Evolutionary conservation across 2,113 vertebrate species (phyloP).

Genomic region (Ptychochromis oligacanthus): DNA sequence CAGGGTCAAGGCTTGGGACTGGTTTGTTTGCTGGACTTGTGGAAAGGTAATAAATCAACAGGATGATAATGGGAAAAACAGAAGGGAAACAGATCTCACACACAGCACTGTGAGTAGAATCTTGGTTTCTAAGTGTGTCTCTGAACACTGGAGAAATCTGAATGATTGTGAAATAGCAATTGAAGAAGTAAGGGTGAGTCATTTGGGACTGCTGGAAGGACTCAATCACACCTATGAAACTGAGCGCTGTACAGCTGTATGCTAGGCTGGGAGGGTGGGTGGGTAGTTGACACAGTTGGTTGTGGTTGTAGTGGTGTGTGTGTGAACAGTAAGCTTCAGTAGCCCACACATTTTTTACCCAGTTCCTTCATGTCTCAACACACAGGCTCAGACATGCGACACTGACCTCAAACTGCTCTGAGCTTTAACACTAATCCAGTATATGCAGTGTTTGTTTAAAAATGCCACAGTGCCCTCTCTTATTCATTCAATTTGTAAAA

Average conservation of each 20-base stretch:
- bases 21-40: too few relatives aligned
- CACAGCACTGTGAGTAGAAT: neutral
- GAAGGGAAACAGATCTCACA: neutral
- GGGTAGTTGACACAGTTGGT: neutral
- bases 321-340: neutral
- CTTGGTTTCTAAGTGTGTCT: neutral
- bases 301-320: neutral
- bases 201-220: neutral
- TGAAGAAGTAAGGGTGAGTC: neutral
- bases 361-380: slow-evolving; percentile 3
- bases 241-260: neutral
- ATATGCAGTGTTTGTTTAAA: neutral
- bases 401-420: neutral
- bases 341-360: neutral
- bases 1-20: neutral
- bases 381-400: neutral
- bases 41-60: too few relatives aligned
- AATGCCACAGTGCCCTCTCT: too few relatives aligned
- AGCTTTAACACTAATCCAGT: neutral
- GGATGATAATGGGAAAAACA: neutral
- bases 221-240: neutral
- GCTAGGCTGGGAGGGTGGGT: neutral
- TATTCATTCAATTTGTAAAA: too few relatives aligned
- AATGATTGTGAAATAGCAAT: neutral
- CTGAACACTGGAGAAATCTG: neutral